phyloP scores from a whole-genome alignment of 2,113 vertebrate genomes.

The Oreocharis arfaki region DNA sequence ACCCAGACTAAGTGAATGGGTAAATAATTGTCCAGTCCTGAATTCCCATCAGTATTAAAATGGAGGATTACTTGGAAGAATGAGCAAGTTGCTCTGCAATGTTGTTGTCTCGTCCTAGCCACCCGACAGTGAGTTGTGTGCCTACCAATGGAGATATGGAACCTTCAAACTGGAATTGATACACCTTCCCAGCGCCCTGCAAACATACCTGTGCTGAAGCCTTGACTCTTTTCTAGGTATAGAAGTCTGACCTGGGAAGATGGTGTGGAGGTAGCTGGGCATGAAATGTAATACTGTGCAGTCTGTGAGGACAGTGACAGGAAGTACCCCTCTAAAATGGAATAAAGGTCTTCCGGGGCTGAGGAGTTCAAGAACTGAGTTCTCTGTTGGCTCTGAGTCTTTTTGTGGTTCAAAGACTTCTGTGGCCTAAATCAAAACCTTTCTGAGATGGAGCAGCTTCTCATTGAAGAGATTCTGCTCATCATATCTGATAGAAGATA shows the following conservation, averaged over 20 bases:
- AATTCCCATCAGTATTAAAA: neutral
- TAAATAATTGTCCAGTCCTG: neutral
- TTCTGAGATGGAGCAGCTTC: neutral
- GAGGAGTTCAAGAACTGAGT: neutral
- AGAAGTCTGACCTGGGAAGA: neutral
- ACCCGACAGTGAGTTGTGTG: neutral
- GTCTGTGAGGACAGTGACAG: neutral
- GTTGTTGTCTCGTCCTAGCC: neutral
- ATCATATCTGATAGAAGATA: neutral
- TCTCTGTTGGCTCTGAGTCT: neutral
- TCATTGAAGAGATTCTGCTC: neutral
- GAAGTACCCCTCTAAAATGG: neutral
- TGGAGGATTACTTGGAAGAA: neutral
- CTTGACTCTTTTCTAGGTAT: neutral
- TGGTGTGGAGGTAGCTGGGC: no score
- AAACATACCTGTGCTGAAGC: neutral
- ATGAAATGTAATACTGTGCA: neutral
- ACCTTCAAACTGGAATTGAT: neutral
- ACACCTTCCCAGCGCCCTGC: neutral
- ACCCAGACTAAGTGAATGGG: neutral
- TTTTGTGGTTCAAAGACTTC: neutral
- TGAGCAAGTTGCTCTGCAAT: neutral
- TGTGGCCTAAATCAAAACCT: neutral
- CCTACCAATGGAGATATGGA: fast-evolving
- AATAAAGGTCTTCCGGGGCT: neutral